A percentile compares a stretch with the other conserved stretches of the same genome.
phyloP scores from a whole-genome alignment of 2,113 vertebrate species.

The Dinomys branickii region DNA sequence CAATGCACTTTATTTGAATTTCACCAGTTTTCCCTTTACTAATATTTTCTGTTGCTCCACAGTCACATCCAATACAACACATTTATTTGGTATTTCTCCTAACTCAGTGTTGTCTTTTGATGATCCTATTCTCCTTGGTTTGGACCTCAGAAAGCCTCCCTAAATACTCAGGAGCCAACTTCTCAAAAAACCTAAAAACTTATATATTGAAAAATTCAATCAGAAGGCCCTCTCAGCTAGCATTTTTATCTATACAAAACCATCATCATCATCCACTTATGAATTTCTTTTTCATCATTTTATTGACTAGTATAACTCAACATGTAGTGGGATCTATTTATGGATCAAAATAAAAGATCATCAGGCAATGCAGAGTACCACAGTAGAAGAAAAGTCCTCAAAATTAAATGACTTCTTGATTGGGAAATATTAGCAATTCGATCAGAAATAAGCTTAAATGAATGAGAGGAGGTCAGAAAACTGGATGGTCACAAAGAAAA shows the following conservation, averaged over 20 bases:
- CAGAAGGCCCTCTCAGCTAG: not conserved
- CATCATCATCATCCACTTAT: not conserved
- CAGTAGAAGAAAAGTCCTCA: not conserved
- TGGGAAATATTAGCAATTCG: slow-evolving; percentile 8
- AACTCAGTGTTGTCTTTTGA: not conserved
- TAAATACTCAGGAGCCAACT: not conserved
- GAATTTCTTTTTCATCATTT: not conserved
- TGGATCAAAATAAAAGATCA: not conserved
- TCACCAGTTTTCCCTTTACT: not conserved
- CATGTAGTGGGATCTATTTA: not conserved
- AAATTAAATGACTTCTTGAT: not conserved
- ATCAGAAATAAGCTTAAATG: not conserved
- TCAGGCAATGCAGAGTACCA: not conserved
- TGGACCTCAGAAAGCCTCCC: not conserved
- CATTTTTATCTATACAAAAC: slow-evolving; percentile 1
- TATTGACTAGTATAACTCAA: not conserved
- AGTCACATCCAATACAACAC: not conserved
- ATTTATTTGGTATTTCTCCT: not conserved
- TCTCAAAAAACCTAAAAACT: not conserved
- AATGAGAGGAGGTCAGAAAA: not conserved
- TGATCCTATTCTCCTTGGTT: not conserved
- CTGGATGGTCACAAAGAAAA: not conserved
- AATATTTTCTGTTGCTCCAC: not conserved
- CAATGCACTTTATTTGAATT: not conserved
- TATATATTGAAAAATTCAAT: not conserved